Conservation (phyloP, 1,140 invertebrate genomes). For the Musca domestica region DNA sequence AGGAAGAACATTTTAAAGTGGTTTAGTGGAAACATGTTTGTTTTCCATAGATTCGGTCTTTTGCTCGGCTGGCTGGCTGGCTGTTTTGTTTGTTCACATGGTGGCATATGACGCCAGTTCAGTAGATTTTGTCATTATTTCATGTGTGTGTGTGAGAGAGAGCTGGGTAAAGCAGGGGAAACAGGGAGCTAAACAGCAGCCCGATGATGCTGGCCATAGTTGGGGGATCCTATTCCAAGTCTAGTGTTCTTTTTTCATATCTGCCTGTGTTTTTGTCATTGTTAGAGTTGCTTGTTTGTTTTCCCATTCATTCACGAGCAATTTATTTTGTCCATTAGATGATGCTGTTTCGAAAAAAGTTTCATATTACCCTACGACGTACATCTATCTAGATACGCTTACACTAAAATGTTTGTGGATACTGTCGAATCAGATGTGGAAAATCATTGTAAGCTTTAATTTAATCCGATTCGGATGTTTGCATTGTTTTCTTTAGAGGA, state of each 20-base stretch:
- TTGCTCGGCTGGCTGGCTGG: background rate
- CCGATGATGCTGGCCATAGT: too few relatives aligned
- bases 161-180: background rate
- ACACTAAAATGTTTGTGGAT: too few relatives aligned
- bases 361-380: slow-evolving; percentile 10
- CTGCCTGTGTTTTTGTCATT: background rate
- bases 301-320: slow-evolving; percentile 6
- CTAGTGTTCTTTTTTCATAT: background rate
- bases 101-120: slow-evolving; percentile 9
- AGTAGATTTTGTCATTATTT: background rate
- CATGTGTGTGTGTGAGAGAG: background rate
- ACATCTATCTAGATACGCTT: too few relatives aligned
- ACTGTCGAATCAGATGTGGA: too few relatives aligned
- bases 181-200: too few relatives aligned
- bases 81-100: background rate
- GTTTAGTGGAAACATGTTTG: background rate
- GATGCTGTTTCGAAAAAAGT: slow-evolving; percentile 6
- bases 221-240: too few relatives aligned
- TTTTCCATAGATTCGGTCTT: background rate
- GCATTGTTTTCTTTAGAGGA: too few relatives aligned
- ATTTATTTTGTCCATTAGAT: slow-evolving; percentile 25
- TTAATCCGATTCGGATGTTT: too few relatives aligned
- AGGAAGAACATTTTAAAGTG: slow-evolving; percentile 1
- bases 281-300: background rate
- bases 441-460: too few relatives aligned